Evolutionary conservation across 2,888 invertebrate genomes (phyloP).

Genomic region (Plemyria rubiginata): DNA sequence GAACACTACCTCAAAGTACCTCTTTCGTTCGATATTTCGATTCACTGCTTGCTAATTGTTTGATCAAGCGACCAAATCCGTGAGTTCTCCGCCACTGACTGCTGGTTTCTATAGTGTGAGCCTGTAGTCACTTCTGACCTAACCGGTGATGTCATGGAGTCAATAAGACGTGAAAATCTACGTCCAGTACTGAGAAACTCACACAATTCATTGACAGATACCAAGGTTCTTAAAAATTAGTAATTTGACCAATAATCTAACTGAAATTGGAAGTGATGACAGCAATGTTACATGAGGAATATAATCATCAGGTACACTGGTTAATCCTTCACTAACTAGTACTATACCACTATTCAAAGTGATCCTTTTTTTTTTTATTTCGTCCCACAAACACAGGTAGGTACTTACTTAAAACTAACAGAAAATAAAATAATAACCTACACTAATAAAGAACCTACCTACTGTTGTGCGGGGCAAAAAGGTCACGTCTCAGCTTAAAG

Average conservation of each 20-base stretch:
- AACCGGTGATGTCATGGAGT: slow-evolving; percentile 75
- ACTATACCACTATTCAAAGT: no score
- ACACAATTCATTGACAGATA: slow-evolving; percentile 52
- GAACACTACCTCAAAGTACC: no score
- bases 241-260: slow-evolving; percentile 51
- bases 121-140: slow-evolving; percentile 59
- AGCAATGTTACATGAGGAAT: no score
- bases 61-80: slow-evolving; percentile 68
- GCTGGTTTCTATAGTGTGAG: slow-evolving; percentile 54
- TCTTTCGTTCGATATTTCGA: slow-evolving; percentile 41
- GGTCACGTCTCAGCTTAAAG: no score
- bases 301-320: no score
- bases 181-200: slow-evolving; percentile 60
- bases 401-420: no score
- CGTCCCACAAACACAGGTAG: no score
- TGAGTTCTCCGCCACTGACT: slow-evolving; percentile 66
- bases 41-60: slow-evolving; percentile 62
- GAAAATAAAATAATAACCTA: no score
- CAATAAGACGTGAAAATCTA: slow-evolving; percentile 65
- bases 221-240: slow-evolving; percentile 55
- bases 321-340: background rate
- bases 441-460: no score
- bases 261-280: slow-evolving; percentile 31
- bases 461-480: no score
- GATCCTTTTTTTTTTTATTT: no score